Evolutionary conservation across 2,797 vertebrate genomes (phyloP).

Genomic region (Megalops cyprinoides): DNA sequence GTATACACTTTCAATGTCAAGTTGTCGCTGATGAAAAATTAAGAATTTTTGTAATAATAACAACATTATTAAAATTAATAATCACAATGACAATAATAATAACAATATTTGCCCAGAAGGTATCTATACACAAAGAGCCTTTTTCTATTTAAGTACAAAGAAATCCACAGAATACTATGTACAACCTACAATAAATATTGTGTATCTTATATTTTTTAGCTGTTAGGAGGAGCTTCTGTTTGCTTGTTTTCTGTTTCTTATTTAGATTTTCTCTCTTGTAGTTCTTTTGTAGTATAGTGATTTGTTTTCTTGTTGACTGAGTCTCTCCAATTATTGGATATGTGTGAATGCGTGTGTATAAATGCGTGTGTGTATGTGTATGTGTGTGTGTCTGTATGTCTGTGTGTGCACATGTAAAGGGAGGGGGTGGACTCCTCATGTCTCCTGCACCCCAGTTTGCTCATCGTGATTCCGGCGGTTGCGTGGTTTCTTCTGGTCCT

Average conservation of each 20-base stretch:
- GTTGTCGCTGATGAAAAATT: slow-evolving; percentile 29
- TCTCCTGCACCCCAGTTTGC: slow-evolving; percentile 69
- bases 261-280: slow-evolving; percentile 37
- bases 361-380: background rate
- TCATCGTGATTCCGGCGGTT: slow-evolving; percentile 90
- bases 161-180: slow-evolving; percentile 84
- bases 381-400: background rate
- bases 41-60: slow-evolving; percentile 31
- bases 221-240: slow-evolving; percentile 57
- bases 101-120: slow-evolving; percentile 42
- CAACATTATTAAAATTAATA: slow-evolving; percentile 40
- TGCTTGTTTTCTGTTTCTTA: slow-evolving; percentile 40
- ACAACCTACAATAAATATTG: slow-evolving; percentile 95
- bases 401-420: background rate
- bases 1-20: slow-evolving; percentile 35
- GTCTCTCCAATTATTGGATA: slow-evolving; percentile 67
- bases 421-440: slow-evolving; percentile 77
- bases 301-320: slow-evolving; percentile 55
- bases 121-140: slow-evolving; percentile 78
- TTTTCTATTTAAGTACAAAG: slow-evolving; percentile 79
- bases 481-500: slow-evolving; percentile 94
- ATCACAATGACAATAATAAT: slow-evolving; percentile 40
- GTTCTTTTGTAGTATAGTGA: slow-evolving; percentile 29
- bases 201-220: slow-evolving; percentile 74
- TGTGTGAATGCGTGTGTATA: background rate